Evolutionary conservation across 2,797 vertebrate genomes (phyloP).

Genomic region (Aulostomus chinensis): DNA sequence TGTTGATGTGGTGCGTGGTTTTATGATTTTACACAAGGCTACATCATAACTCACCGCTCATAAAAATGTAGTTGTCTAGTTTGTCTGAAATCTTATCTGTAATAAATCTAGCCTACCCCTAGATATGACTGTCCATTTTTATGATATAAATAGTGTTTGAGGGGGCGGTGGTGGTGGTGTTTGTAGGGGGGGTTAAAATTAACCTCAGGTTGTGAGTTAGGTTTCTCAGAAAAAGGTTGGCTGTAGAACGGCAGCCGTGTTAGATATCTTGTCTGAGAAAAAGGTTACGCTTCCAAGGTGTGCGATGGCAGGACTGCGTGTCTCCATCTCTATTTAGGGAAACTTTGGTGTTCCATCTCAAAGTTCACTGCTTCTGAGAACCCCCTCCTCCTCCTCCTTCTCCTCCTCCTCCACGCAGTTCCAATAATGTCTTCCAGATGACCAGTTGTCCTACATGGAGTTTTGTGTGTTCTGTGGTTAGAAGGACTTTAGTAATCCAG

Average conservation of each 20-base stretch:
- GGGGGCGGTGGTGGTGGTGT: not conserved
- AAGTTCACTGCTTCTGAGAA: constrained; percentile 74
- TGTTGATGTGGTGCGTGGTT: not conserved
- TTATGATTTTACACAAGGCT: not conserved
- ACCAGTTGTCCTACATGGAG: constrained; percentile 64
- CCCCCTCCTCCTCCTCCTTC: constrained; percentile 6
- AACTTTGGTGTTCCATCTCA: constrained; percentile 67
- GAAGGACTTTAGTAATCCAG: constrained; percentile 43
- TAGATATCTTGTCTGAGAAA: constrained; percentile 73
- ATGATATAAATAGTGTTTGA: constrained; percentile 1
- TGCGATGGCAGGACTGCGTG: constrained; percentile 59
- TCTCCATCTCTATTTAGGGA: constrained; percentile 72
- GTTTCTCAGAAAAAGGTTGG: constrained; percentile 74
- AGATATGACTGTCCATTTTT: constrained; percentile 5
- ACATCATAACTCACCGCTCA: too few relatives aligned
- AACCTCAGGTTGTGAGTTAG: constrained; percentile 52
- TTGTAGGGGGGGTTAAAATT: constrained; percentile 49
- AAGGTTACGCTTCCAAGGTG: constrained; percentile 70
- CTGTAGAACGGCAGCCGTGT: constrained; percentile 56
- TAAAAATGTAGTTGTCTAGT: not conserved
- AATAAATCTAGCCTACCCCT: not conserved
- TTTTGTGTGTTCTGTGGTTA: constrained; percentile 58
- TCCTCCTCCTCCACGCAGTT: constrained; percentile 33
- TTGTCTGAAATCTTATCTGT: not conserved
- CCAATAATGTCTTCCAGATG: constrained; percentile 76